A percentile compares a stretch with the other conserved stretches of the same genome.
phyloP scores from a whole-genome alignment of 2,797 vertebrate species.

The Erethizon dorsatum region DNA sequence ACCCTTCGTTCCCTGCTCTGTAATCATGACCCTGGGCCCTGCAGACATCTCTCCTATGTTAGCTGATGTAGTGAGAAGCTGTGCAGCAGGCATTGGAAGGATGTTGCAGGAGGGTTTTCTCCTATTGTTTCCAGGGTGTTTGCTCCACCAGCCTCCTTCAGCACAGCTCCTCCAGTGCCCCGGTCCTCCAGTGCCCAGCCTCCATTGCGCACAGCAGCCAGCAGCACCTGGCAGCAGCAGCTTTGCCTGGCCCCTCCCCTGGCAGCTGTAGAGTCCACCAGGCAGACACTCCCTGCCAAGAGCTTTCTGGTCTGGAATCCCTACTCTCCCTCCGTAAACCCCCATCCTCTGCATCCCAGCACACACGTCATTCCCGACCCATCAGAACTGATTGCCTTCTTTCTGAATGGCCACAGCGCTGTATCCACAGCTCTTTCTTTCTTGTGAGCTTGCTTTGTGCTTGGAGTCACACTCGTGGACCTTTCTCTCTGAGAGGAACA shows the following conservation, averaged over 20 bases:
- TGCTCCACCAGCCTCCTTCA: background rate
- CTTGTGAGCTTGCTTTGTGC: background rate
- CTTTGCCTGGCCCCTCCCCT: background rate
- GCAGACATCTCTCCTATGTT: background rate
- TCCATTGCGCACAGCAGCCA: rapidly evolving
- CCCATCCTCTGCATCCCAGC: background rate
- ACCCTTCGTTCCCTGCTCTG: background rate
- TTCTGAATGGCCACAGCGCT: background rate
- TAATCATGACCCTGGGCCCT: background rate
- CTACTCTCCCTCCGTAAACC: background rate
- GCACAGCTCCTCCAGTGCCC: background rate
- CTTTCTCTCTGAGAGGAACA: background rate
- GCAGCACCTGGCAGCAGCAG: background rate
- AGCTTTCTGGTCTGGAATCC: background rate
- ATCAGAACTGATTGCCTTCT: background rate
- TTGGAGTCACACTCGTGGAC: background rate
- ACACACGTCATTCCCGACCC: no score
- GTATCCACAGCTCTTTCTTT: background rate
- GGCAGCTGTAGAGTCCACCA: background rate
- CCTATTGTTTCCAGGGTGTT: background rate
- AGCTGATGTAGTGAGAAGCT: background rate
- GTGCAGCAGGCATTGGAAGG: background rate
- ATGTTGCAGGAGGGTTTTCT: background rate
- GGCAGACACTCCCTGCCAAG: background rate
- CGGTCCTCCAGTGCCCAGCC: background rate